These are phyloP conservation scores for Sarcoramphus papa DNA, from an alignment of 2,797 vertebrate species.

Conservation along the genomic window DNA sequence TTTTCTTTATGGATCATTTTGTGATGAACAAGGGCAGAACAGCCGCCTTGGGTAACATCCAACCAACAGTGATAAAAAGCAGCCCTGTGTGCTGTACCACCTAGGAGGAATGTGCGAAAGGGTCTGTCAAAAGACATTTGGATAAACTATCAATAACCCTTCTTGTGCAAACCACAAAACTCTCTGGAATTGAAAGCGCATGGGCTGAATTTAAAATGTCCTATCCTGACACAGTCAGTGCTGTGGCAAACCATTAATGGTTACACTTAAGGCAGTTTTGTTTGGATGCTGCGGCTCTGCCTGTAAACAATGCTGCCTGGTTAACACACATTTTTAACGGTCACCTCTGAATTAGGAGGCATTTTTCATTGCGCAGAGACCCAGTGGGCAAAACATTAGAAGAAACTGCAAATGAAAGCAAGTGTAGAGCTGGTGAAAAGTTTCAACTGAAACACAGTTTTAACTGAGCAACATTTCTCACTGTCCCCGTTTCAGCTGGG, in stretches of 20 bases:
- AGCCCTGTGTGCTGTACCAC: slow-evolving; percentile 15
- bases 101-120: slow-evolving; percentile 37
- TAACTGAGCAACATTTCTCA: neutral
- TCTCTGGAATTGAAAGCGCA: neutral
- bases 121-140: slow-evolving; percentile 59
- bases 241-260: neutral
- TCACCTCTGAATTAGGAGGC: neutral
- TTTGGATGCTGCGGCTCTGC: neutral
- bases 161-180: slow-evolving; percentile 18
- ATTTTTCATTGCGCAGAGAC: neutral
- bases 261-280: neutral
- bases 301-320: neutral
- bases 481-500: neutral
- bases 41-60: slow-evolving; percentile 36
- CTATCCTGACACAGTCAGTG: neutral
- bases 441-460: neutral
- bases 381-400: neutral
- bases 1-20: slow-evolving; percentile 54
- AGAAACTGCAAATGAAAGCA: neutral
- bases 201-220: slow-evolving; percentile 13
- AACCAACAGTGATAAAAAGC: slow-evolving; percentile 40
- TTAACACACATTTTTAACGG: neutral
- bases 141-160: slow-evolving; percentile 42
- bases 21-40: slow-evolving; percentile 51
- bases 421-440: neutral